Evolutionary conservation across 2,113 vertebrate genomes (phyloP).

Genomic region (Sinocyclocheilus maitianheensis): DNA sequence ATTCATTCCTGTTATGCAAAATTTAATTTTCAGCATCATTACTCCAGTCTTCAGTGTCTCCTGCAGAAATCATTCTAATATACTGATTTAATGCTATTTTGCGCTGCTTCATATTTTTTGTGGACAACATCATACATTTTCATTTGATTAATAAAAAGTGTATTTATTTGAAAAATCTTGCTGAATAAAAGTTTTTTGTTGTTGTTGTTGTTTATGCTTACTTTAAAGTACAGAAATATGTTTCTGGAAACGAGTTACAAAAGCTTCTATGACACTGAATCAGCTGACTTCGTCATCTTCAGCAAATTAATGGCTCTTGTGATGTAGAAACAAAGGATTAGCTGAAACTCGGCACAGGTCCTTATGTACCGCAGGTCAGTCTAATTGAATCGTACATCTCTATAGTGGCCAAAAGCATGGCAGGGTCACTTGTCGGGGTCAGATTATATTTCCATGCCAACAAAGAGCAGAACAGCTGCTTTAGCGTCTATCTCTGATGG

Average conservation of each 20-base stretch:
- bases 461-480: conserved; percentile 33
- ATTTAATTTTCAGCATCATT: background rate
- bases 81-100: background rate
- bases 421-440: conserved; percentile 47
- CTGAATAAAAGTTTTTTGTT: no score
- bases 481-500: conserved; percentile 21
- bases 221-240: no score
- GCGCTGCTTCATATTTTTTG: no score
- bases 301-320: conserved; percentile 18
- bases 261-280: conserved; percentile 30
- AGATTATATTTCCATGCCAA: conserved; percentile 36
- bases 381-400: conserved; percentile 59
- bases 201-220: no score
- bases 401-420: conserved; percentile 48
- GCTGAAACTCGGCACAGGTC: conserved; percentile 28
- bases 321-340: conserved; percentile 30
- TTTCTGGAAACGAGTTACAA: background rate
- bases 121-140: no score
- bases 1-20: background rate
- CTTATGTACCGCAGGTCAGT: background rate
- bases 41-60: background rate
- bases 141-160: no score
- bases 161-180: no score
- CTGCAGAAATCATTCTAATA: background rate
- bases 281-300: conserved; percentile 26